phyloP scores from a whole-genome alignment of 2,888 invertebrate species.

The Trissolcus japonicus region DNA sequence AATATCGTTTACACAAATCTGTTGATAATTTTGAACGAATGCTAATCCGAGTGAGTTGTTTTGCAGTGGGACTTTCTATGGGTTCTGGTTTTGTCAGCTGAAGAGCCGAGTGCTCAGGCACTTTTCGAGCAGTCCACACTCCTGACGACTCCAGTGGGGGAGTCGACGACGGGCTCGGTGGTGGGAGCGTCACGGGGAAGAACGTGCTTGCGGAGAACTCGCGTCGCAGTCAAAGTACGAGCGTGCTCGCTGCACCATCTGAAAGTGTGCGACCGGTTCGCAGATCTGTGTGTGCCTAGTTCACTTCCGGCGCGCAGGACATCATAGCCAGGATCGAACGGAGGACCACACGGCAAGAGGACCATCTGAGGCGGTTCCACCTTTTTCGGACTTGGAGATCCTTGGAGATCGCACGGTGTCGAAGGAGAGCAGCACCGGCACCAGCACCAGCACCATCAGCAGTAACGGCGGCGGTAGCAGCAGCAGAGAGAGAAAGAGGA shows the following conservation, averaged over 20 bases:
- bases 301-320: not conserved
- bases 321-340: not conserved
- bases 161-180: constrained; percentile 33
- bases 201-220: constrained; percentile 70
- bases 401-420: constrained; percentile 37
- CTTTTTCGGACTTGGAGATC: not conserved
- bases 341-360: not conserved
- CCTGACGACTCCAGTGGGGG: constrained; percentile 22
- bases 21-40: too few species aligned
- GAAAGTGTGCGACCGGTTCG: not conserved
- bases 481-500: constrained; percentile 20
- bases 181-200: constrained; percentile 54
- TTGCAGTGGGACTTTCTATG: not conserved
- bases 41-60: too few species aligned
- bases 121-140: constrained; percentile 5
- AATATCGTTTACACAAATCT: too few species aligned
- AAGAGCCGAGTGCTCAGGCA: not conserved
- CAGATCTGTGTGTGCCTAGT: not conserved
- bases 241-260: constrained; percentile 43
- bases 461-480: constrained; percentile 51
- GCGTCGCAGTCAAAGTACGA: constrained; percentile 67
- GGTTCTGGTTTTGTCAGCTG: constrained; percentile 1
- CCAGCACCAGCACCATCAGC: not conserved
- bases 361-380: not conserved
- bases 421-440: constrained; percentile 21